Percentiles rank a stretch among this genome's conserved stretches.
These are phyloP conservation scores for Aspidapion aeneum DNA, from an alignment of 2,888 invertebrate species.

Conservation along the genomic window DNA sequence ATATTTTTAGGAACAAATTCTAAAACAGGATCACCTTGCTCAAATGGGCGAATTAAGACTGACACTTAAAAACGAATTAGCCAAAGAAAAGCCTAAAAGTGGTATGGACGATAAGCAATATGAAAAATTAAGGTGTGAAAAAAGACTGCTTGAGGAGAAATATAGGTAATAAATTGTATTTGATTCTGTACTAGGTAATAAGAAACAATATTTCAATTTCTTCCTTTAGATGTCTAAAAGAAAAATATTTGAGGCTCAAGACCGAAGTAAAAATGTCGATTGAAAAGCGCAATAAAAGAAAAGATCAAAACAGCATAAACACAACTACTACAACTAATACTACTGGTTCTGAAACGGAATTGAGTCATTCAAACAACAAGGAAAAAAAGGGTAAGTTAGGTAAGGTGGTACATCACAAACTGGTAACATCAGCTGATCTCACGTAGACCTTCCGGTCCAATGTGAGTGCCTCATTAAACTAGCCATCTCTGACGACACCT, in stretches of 20 bases:
- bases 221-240: conserved; percentile 18
- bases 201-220: not conserved
- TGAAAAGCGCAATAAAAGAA: conserved; percentile 67
- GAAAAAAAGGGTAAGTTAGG: conserved; percentile 37
- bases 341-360: conserved; percentile 77
- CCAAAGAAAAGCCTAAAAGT: conserved; percentile 37
- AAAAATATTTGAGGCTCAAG: conserved; percentile 55
- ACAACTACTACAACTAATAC: conserved; percentile 50
- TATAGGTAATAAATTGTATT: conserved; percentile 49
- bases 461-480: no score
- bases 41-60: conserved; percentile 62
- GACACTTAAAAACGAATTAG: conserved; percentile 54
- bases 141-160: conserved; percentile 70
- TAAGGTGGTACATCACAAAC: no score
- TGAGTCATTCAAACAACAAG: conserved; percentile 66
- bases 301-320: conserved; percentile 56
- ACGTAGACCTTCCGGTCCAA: no score
- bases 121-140: conserved; percentile 67
- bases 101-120: conserved; percentile 45
- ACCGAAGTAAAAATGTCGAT: conserved; percentile 75
- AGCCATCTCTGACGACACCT: no score
- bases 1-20: conserved; percentile 62
- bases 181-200: not conserved
- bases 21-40: conserved; percentile 65
- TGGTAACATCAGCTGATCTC: no score